Evolutionary conservation across 2,888 invertebrate species (phyloP).

Genomic region (Eristalinus sepulchralis): DNA sequence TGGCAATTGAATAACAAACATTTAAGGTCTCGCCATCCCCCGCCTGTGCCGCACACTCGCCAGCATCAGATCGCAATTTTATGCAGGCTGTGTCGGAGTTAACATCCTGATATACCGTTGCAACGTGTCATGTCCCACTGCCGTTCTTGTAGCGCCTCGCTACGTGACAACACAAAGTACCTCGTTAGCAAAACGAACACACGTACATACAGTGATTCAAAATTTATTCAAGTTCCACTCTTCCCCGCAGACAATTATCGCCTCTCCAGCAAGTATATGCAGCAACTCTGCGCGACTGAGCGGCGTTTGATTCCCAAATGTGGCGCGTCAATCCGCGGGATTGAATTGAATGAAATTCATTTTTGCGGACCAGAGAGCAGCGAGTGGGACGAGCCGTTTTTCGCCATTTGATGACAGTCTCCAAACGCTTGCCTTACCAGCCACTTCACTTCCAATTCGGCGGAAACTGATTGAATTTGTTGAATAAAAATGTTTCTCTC

Average conservation of each 20-base stretch:
- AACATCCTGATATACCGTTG: background rate
- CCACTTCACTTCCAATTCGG: background rate
- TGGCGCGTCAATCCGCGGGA: background rate
- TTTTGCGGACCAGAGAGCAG: background rate
- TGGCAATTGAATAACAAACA: constrained; percentile 32
- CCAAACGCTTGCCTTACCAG: background rate
- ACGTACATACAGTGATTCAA: background rate
- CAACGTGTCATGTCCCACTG: background rate
- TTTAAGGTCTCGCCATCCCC: background rate
- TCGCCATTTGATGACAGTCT: background rate
- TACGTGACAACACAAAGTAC: background rate
- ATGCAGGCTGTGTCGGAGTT: background rate
- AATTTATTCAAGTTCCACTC: background rate
- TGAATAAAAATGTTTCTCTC: constrained; percentile 1
- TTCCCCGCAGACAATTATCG: background rate
- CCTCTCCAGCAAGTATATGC: background rate
- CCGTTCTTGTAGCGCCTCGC: background rate
- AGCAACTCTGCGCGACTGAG: background rate
- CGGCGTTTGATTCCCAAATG: background rate
- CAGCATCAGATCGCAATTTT: background rate
- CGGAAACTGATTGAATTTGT: constrained; percentile 17
- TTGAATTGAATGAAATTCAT: background rate
- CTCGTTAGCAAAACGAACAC: background rate
- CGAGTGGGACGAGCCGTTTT: background rate
- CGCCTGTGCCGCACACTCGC: background rate